Conservation (phyloP, 2,113 vertebrate species). For the Platichthys flesus region DNA sequence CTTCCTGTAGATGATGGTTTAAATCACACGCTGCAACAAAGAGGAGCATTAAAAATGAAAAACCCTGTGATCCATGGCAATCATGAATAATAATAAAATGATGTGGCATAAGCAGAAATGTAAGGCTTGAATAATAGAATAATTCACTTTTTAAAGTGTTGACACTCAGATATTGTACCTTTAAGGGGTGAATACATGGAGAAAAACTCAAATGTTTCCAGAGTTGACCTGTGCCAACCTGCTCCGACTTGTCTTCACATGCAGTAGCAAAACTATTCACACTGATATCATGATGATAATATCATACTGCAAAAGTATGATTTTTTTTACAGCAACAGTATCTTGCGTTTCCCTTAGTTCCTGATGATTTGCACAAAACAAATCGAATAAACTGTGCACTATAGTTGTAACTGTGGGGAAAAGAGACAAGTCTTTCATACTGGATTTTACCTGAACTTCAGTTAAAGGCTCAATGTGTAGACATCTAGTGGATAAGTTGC, state of each 20-base stretch:
- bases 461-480: too few species aligned
- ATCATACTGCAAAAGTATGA: too few species aligned
- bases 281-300: too few species aligned
- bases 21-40: slow-evolving; percentile 17
- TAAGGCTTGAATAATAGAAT: slow-evolving; percentile 14
- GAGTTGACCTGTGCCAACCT: background rate
- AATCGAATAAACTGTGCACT: too few species aligned
- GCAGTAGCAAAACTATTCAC: background rate
- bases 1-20: slow-evolving; percentile 42
- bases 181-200: slow-evolving; percentile 16
- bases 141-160: slow-evolving; percentile 10
- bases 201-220: background rate
- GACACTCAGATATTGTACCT: slow-evolving; percentile 51
- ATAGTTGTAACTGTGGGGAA: too few species aligned
- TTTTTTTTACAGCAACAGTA: too few species aligned
- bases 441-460: too few species aligned
- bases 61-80: slow-evolving; percentile 37
- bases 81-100: slow-evolving; percentile 12
- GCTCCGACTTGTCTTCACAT: background rate
- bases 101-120: background rate
- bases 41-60: slow-evolving; percentile 3
- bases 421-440: too few species aligned
- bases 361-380: too few species aligned
- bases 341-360: too few species aligned
- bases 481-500: too few species aligned